Base-by-base conservation (phyloP, 2,797 vertebrate genomes). In the Lagodon rhomboides region DNA sequence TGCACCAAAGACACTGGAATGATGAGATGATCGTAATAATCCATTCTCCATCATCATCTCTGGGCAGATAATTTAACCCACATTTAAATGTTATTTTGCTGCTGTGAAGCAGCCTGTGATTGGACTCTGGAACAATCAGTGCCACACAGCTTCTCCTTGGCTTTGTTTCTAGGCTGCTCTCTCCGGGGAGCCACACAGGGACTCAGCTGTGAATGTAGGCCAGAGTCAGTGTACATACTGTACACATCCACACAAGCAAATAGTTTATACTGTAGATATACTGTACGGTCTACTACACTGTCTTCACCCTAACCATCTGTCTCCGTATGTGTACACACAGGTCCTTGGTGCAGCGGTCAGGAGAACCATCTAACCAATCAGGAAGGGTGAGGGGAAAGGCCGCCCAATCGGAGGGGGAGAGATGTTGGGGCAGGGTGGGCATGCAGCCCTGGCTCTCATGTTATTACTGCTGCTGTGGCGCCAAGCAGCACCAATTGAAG, bases 401-500 rank as follows among this genome's bases (percentile, higher is more conserved):
- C 54, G 66, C 76, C 85, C 86, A 77, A 75, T 77, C 30, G 47
- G 83, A 90, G 76, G 80, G 83, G 86, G 82, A 93, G 93, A 89
- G 74, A 96, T 96, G 95, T 86, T 73, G 93, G 84, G 73, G 72
- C 93, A 87, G 84, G 85, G 88, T 63, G 59, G 87, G 76, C 82
- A 79, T 73, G 75, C 38, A 50, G 91, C 87, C 87, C 79, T 93
- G 85, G 75, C 90, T 75, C 89, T 93, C 67, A 23, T 95, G 60
- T 95, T 92, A 22, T 75, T 96, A 5, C 91, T 97, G 84, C 94
- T 93, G 75, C 90, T 97, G 56, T 95, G 95, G 82, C 90, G 84
- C 70, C 86, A 96, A 13, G 82, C 85, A 27, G 84, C 89, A 25
- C 38, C 95, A 85, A 98, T 99, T 0, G 96, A 98, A 81, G 97